phyloP scores from a whole-genome alignment of 2,113 vertebrate genomes.

The Capricornis sumatraensis region DNA sequence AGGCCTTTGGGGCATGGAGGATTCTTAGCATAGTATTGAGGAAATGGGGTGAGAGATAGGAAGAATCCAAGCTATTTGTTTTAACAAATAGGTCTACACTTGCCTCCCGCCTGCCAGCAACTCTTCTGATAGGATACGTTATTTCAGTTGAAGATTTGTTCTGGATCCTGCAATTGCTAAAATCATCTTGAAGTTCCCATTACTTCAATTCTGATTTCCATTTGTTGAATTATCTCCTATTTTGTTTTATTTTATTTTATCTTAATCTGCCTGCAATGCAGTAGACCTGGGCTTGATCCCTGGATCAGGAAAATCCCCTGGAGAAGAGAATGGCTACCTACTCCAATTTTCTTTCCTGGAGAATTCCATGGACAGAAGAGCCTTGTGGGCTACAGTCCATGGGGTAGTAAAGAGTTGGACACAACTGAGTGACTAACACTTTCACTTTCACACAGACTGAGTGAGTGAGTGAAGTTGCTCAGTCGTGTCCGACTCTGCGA shows the following conservation, averaged over 20 bases:
- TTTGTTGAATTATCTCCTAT: neutral
- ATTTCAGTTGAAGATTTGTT: neutral
- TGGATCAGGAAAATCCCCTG: neutral
- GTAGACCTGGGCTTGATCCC: neutral
- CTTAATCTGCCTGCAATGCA: neutral
- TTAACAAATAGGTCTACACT: neutral
- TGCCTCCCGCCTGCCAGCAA: neutral
- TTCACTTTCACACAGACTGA: neutral
- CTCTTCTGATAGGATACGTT: neutral
- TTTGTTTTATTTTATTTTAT: neutral
- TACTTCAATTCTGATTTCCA: neutral
- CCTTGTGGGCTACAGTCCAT: neutral
- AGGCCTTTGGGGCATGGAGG: neutral
- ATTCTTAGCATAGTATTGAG: neutral
- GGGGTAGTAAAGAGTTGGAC: neutral
- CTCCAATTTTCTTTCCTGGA: neutral
- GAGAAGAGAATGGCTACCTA: neutral
- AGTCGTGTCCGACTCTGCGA: no score
- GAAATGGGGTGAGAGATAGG: fast-evolving
- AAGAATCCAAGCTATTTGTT: neutral
- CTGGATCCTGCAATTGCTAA: neutral
- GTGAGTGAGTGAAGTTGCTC: no score
- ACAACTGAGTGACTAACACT: neutral
- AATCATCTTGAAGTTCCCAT: neutral
- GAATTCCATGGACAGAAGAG: neutral